Conservation (phyloP, 2,888 invertebrate genomes). For the Heliconius sara region DNA sequence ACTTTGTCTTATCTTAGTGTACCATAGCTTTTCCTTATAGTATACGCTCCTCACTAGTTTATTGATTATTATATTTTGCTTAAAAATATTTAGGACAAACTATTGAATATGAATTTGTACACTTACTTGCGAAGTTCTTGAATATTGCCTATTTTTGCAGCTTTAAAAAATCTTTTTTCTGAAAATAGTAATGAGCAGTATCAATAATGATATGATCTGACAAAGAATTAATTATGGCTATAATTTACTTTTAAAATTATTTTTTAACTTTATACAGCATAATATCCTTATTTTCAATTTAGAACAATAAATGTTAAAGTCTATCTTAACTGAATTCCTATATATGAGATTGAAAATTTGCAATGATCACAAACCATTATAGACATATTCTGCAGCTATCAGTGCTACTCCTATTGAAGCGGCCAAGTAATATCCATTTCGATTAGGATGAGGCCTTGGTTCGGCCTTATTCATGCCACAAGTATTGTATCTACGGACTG, state of each 20-base stretch:
- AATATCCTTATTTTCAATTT: neutral
- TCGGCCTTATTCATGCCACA: neutral
- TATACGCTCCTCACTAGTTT: too few relatives aligned
- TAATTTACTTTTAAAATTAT: neutral
- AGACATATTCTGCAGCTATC: constrained; percentile 71
- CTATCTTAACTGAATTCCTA: too few relatives aligned
- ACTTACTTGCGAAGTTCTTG: constrained; percentile 71
- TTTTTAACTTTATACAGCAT: too few relatives aligned
- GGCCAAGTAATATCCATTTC: constrained; percentile 47
- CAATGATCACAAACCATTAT: constrained; percentile 62
- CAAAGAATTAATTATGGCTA: neutral
- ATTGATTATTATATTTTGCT: too few relatives aligned
- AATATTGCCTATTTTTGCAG: constrained; percentile 72
- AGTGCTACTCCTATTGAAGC: constrained; percentile 67
- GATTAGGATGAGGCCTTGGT: constrained; percentile 1
- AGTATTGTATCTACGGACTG: constrained; percentile 30
- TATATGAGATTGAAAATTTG: neutral
- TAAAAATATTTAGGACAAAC: too few relatives aligned
- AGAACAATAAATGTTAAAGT: neutral
- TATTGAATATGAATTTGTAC: too few relatives aligned
- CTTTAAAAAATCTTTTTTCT: constrained; percentile 77
- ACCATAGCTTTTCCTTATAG: too few relatives aligned
- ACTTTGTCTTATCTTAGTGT: too few relatives aligned
- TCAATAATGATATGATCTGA: neutral
- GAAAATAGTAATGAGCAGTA: constrained; percentile 48